Evolutionary conservation across 92 coral and sea anemone species (phyloP).

Genomic region (Bergia puertoricense): DNA sequence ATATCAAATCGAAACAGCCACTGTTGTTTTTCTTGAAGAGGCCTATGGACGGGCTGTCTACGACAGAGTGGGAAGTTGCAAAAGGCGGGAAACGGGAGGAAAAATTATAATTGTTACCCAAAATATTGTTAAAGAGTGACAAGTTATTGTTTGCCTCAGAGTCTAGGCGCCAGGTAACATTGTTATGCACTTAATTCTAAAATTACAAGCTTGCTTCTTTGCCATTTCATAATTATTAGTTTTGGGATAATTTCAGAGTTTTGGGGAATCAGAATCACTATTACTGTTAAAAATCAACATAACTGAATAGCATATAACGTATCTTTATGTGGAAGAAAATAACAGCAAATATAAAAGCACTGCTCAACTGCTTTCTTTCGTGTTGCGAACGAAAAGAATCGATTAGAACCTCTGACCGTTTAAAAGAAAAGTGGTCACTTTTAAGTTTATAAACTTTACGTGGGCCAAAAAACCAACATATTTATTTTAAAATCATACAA

Average conservation of each 20-base stretch:
- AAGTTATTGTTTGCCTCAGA: background rate
- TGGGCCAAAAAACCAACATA: too few species aligned
- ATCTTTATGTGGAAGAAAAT: background rate
- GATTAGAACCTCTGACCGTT: background rate
- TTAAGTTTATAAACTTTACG: too few species aligned
- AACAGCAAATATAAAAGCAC: too few species aligned
- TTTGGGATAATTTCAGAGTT: too few species aligned
- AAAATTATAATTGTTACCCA: background rate
- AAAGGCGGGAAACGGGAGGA: background rate
- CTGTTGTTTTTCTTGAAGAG: background rate
- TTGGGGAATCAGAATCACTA: background rate
- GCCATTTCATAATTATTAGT: background rate
- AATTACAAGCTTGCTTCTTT: too few species aligned
- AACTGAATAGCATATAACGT: too few species aligned
- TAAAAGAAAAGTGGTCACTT: background rate
- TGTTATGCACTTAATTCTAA: too few species aligned
- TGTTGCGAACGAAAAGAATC: background rate
- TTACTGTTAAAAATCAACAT: too few species aligned
- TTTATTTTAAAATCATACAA: too few species aligned
- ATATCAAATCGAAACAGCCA: background rate
- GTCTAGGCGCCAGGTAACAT: too few species aligned
- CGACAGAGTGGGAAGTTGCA: background rate
- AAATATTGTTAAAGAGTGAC: background rate
- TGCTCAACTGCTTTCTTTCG: too few species aligned
- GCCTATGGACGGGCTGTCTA: background rate